A percentile compares a stretch with the other conserved stretches of the same genome.
Conservation (phyloP, 35 echinoderm and acorn worm genomes). For the Patiria miniata region DNA sequence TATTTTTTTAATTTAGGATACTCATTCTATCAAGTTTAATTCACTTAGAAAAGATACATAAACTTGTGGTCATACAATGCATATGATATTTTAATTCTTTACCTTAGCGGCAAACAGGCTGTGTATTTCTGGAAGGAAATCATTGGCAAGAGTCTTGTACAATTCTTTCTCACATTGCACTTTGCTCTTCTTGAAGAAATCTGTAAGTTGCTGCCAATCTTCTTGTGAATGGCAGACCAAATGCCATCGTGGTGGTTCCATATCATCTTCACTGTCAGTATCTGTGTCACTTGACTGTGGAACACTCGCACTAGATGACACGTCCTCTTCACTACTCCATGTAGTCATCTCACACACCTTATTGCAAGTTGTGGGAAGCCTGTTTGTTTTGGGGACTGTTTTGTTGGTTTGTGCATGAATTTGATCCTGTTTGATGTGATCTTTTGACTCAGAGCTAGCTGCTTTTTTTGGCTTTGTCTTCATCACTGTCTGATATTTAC, state of each 20-base stretch:
- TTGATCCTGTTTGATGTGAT: constrained; percentile 14
- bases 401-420: constrained; percentile 18
- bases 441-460: neutral
- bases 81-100: neutral
- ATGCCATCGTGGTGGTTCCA: constrained; percentile 80
- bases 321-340: constrained; percentile 39
- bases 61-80: too few species aligned
- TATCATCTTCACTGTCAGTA: constrained; percentile 77
- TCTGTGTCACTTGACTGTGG: constrained; percentile 15
- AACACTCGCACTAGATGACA: constrained; percentile 16
- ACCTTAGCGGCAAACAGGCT: constrained; percentile 76
- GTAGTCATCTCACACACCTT: constrained; percentile 1
- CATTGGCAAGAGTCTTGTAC: constrained; percentile 69
- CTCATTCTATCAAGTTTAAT: too few species aligned
- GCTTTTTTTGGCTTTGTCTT: constrained; percentile 30
- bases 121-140: constrained; percentile 88
- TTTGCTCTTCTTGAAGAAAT: constrained; percentile 80
- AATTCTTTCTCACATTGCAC: constrained; percentile 81
- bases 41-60: too few species aligned
- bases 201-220: constrained; percentile 74
- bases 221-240: constrained; percentile 84
- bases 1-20: too few species aligned
- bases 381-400: constrained; percentile 21
- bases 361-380: constrained; percentile 25
- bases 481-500: constrained; percentile 18